These are phyloP conservation scores for Epinotia nisella DNA, from an alignment of 2,888 invertebrate genomes.

Conservation along the genomic window DNA sequence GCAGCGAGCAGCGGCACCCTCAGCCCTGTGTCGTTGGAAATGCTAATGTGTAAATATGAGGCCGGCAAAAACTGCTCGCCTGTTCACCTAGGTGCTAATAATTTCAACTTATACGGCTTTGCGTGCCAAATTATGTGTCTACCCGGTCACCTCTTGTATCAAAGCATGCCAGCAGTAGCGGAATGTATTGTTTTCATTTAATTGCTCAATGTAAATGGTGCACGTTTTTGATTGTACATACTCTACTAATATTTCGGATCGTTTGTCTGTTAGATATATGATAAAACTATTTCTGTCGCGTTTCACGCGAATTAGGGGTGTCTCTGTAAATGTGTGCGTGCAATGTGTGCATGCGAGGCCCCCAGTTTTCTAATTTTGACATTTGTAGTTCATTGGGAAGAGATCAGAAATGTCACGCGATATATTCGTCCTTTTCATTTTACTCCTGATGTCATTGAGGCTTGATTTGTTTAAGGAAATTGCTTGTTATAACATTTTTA, in stretches of 20 bases:
- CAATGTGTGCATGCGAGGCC: no score
- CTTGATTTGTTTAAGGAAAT: no score
- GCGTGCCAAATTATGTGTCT: constrained; percentile 45
- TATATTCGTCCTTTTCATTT: no score
- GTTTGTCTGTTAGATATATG: not conserved
- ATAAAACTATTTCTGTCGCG: no score
- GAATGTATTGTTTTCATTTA: constrained; percentile 41
- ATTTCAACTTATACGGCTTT: constrained; percentile 61
- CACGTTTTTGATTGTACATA: not conserved
- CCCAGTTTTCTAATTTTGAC: no score
- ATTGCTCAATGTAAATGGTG: not conserved
- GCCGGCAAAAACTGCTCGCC: constrained; percentile 65
- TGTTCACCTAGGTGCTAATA: constrained; percentile 67
- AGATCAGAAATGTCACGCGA: no score
- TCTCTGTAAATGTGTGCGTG: no score
- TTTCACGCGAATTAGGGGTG: not conserved
- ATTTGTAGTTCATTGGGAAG: no score
- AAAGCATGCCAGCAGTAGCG: constrained; percentile 34
- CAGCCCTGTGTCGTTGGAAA: constrained; percentile 57
- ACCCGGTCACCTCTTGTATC: constrained; percentile 44
- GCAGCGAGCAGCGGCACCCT: constrained; percentile 41
- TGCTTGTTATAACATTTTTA: no score
- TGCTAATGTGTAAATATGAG: constrained; percentile 70
- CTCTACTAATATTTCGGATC: not conserved
- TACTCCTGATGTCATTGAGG: no score